These are phyloP conservation scores for Enteromius unitaeniatus DNA, from an alignment of 2,797 vertebrate genomes.

Conservation along the genomic window DNA sequence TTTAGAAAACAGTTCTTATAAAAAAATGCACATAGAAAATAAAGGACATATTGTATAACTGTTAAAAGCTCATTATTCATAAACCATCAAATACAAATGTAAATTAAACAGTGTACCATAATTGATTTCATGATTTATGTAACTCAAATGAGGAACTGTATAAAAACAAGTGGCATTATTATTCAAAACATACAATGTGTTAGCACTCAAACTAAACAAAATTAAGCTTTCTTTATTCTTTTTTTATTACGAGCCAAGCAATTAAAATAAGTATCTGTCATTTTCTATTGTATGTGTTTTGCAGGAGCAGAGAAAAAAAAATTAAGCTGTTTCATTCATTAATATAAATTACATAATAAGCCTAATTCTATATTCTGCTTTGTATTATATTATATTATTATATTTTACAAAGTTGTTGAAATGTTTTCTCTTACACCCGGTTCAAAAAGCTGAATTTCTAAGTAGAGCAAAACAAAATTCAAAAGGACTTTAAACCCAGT, in stretches of 20 bases:
- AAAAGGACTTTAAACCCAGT: conserved; percentile 18
- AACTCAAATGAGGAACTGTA: conserved; percentile 82
- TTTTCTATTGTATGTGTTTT: conserved; percentile 49
- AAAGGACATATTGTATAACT: not conserved
- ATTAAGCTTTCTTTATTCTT: conserved; percentile 80
- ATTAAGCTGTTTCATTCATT: conserved; percentile 5
- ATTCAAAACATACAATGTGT: conserved; percentile 74
- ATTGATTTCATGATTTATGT: conserved; percentile 83
- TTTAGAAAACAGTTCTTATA: not conserved
- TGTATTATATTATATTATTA: conserved; percentile 2
- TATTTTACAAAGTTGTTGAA: not conserved
- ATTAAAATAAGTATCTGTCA: conserved; percentile 70
- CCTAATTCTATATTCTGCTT: not conserved
- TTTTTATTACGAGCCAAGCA: conserved; percentile 77
- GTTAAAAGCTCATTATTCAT: conserved; percentile 1
- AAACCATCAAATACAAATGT: conserved; percentile 47
- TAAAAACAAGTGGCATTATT: conserved; percentile 79
- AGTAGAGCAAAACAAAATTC: conserved; percentile 5
- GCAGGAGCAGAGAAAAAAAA: conserved; percentile 5
- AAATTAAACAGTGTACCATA: conserved; percentile 80
- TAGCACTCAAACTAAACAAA: conserved; percentile 81
- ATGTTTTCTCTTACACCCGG: not conserved
- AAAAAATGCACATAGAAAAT: not conserved
- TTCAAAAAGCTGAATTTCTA: conserved; percentile 16
- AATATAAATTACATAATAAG: not conserved